Base-by-base conservation (phyloP, 1,140 invertebrate species). In the Anastrepha ludens region DNA sequence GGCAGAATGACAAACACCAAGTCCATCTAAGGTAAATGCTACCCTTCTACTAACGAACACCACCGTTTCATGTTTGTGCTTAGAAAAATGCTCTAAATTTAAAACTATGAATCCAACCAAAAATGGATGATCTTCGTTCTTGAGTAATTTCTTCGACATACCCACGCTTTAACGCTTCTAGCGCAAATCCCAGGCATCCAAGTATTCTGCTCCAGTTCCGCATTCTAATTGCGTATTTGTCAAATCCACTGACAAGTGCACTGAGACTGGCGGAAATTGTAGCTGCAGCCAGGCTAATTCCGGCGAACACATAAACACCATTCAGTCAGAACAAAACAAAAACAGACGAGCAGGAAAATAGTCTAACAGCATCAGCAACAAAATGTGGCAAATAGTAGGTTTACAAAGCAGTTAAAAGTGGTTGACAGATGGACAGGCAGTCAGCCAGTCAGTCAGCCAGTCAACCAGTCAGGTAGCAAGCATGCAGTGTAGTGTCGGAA, bases 211-310 rank as follows among this genome's bases (percentile, higher is more conserved):
- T 55, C 74, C 74, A 81, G 74, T 81, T 81, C 74, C 74, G 74
- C 74, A 81, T 81, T 81, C 74, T 81, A 81, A 81, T 81, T 81
- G 74, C 74, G 74, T 81, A 81, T 81, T 81, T 81, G 74, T 55
- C 74, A 81, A 81, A 20, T 29, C n/a, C 15, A 50, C 47, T 81
- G 74, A 81, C 74, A 81, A 81, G 74, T 55, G 50, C 74, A 81
- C 47, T 8, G 20, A 20, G 47, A 9, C 74, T 81, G 74, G 50
- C 74, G 74, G 74, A 81, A 81, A 81, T 81, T n/a, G 17, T 47
- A 50, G 17, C 44, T 11, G 44, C 20, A 81, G 74, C 8, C 74
- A 81, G 74, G 74, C 74, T 81, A 81, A 81, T 81, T 55, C 47
- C 74, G n/a, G 17, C 8, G 17, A 50, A 7, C 74, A 78, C 17